Evolutionary conservation across 2,113 vertebrate genomes (phyloP).

Genomic region (Spheniscus mendiculus): DNA sequence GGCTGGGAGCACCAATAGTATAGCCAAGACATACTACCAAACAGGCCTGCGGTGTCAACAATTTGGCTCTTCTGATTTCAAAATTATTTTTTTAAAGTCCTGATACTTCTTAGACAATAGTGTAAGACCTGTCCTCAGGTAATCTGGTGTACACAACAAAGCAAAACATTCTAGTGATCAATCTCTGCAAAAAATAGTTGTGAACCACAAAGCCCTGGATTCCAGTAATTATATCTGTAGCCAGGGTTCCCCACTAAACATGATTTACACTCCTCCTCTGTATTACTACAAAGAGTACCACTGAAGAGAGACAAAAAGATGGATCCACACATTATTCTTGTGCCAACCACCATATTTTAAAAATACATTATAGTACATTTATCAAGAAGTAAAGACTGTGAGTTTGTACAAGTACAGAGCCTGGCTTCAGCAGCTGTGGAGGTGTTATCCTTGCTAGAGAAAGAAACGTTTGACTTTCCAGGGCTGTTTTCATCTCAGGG

Average conservation of each 20-base stretch:
- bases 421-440: neutral
- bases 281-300: neutral
- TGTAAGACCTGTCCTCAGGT: neutral
- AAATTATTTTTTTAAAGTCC: neutral
- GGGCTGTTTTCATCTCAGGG: neutral
- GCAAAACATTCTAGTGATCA: neutral
- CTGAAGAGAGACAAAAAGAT: neutral
- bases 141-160: neutral
- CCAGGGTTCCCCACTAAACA: neutral
- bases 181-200: neutral
- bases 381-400: neutral
- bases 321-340: neutral
- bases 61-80: neutral
- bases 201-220: neutral
- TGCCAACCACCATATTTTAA: neutral
- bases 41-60: fast-evolving
- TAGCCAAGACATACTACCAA: neutral
- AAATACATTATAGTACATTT: neutral
- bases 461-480: neutral
- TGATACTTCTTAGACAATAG: neutral
- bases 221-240: neutral
- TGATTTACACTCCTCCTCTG: neutral
- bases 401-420: neutral
- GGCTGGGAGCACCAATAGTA: neutral
- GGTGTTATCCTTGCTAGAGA: neutral